Evolutionary conservation across 2,888 invertebrate species (phyloP).

Genomic region (Protophormia terraenovae): DNA sequence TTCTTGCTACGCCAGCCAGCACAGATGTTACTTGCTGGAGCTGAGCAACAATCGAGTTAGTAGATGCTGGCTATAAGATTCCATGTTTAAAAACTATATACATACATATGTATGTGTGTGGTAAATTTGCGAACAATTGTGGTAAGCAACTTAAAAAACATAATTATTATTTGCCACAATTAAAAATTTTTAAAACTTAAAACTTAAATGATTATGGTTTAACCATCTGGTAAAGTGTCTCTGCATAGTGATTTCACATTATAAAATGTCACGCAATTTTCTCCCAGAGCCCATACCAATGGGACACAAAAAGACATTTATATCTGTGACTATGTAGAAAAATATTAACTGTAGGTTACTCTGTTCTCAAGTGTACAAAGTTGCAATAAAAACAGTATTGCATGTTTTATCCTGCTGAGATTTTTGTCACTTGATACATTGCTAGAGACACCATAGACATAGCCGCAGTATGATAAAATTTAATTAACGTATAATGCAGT

Average conservation of each 20-base stretch:
- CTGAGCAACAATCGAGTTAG: background rate
- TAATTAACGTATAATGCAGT: constrained; percentile 44
- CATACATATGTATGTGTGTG: constrained; percentile 54
- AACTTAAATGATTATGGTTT: constrained; percentile 37
- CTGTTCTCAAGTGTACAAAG: background rate
- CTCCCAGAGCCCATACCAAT: background rate
- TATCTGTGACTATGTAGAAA: background rate
- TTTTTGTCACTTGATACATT: constrained; percentile 68
- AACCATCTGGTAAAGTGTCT: background rate
- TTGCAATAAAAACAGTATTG: constrained; percentile 52
- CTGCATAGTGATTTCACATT: constrained; percentile 52
- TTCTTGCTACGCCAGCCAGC: constrained; percentile 2
- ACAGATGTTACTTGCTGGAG: constrained; percentile 54
- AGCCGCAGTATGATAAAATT: constrained; percentile 21
- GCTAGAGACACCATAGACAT: background rate
- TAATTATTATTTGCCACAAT: constrained; percentile 69
- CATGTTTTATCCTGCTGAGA: constrained; percentile 68
- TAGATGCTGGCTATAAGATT: constrained; percentile 28
- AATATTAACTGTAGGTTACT: background rate
- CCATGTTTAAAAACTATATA: background rate
- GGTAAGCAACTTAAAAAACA: constrained; percentile 20
- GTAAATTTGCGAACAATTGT: constrained; percentile 46
- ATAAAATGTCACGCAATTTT: constrained; percentile 70
- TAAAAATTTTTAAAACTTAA: constrained; percentile 62
- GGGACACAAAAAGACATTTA: constrained; percentile 42